Conservation (phyloP, 2,888 invertebrate genomes). For the Tenthredo notha region DNA sequence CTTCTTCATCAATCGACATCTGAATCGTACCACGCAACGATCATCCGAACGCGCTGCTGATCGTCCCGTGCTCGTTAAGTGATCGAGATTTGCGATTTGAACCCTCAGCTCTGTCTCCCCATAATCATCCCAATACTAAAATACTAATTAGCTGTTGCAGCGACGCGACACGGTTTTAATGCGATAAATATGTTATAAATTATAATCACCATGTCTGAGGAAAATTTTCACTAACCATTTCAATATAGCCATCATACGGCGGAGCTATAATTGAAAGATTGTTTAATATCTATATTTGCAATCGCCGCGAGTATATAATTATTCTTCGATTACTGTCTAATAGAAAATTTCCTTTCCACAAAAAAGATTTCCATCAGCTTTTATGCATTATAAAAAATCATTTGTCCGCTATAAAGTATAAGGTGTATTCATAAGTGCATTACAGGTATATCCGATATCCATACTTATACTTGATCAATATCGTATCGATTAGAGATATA, state of each 20-base stretch:
- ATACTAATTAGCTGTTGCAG: slow-evolving; percentile 1
- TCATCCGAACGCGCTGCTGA: not conserved
- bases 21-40: not conserved
- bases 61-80: not conserved
- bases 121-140: too few species aligned
- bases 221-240: not conserved
- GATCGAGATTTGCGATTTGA: not conserved
- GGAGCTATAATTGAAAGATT: not conserved
- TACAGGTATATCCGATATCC: not conserved
- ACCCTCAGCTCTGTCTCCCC: not conserved
- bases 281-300: not conserved
- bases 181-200: not conserved
- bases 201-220: not conserved
- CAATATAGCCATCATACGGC: not conserved
- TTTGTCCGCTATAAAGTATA: not conserved
- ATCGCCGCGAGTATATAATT: not conserved
- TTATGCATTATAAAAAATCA: not conserved
- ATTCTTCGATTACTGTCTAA: not conserved
- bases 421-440: not conserved
- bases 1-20: not conserved
- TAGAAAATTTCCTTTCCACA: not conserved
- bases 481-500: not conserved
- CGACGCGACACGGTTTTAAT: not conserved
- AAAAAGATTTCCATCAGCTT: not conserved
- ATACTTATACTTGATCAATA: not conserved